Evolutionary conservation across 2,888 invertebrate genomes (phyloP), one percentile per base, ranked within the genome.

Genomic region (Axea sp.): DNA sequence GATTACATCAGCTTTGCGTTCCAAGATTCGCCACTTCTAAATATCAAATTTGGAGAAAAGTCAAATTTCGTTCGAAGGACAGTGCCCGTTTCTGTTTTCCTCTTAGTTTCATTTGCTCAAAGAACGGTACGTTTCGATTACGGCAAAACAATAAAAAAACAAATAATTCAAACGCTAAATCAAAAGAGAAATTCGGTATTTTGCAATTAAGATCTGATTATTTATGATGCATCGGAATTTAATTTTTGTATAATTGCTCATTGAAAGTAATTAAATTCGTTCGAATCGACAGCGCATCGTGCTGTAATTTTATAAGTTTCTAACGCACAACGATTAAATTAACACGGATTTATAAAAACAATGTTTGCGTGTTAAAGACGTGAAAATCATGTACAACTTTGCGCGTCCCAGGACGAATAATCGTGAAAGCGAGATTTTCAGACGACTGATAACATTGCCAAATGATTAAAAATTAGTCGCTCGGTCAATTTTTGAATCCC

Each of bases 231-330:
- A 7, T 22, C 7, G 35, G 26, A 62, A n/a, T n/a, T 62, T 60
- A 30, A 62, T 53, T 69, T 69, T 53, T 45, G 37, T 55, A 69
- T 60, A 60, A 69, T 62, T 62, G 26, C 22, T 33, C 6, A 68
- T 45, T 43, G 57, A 68, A 68, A 68, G 59, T 68, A 24, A 59
- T 68, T 68, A 60, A 37, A 41, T 51, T 60, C 35, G 67, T 49
- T 67, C 22, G 17, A 30, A 47, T 47, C 15, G 39, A 35, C 45
- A 19, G 19, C 22, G 31, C 31, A 41, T 24, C 26, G 24, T 28
- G 19, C 17, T 41, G 31, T 12, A 62, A 59, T 68, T 68, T 57
- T 41, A 59, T 33, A 41, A 57, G 57, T 68, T 68, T 59, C 57
- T 68, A 68, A 68, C 51, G 35, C 9, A 35, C 39, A 2, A 19